Percentiles rank a stretch among this genome's conserved stretches.
phyloP scores from a whole-genome alignment of 1,140 invertebrate species.

The Halyomorpha halys region DNA sequence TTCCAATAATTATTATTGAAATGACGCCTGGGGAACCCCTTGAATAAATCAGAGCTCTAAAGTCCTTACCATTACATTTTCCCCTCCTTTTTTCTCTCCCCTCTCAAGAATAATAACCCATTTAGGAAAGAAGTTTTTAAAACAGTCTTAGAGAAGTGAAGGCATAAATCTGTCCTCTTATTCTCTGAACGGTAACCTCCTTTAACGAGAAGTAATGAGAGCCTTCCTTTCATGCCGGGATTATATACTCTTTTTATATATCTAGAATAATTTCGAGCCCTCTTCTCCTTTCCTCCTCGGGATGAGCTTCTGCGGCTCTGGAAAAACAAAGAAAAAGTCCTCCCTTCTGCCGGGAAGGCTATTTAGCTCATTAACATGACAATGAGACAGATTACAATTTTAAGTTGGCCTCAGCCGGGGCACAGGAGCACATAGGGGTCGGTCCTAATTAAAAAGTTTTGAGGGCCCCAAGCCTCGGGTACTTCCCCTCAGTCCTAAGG shows the following conservation, averaged over 20 bases:
- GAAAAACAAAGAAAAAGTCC: constrained; percentile 2
- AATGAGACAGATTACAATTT: constrained; percentile 7
- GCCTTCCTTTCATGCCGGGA: neutral
- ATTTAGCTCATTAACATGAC: constrained; percentile 8
- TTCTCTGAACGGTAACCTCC: neutral
- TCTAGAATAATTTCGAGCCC: too few relatives aligned
- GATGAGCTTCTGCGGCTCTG: too few relatives aligned
- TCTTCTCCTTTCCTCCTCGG: too few relatives aligned
- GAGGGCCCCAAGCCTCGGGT: neutral
- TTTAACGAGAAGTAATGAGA: constrained; percentile 8
- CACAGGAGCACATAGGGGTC: neutral
- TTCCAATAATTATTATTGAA: too few relatives aligned
- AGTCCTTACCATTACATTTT: too few relatives aligned
- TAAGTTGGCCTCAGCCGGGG: neutral
- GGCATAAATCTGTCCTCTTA: constrained; percentile 6
- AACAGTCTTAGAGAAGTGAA: neutral
- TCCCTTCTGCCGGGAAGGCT: neutral
- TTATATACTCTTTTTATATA: constrained; percentile 6
- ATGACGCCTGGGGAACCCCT: too few relatives aligned
- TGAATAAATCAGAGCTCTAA: too few relatives aligned
- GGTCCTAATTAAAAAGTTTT: constrained; percentile 9
- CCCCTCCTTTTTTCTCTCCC: neutral
- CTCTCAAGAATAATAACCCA: constrained; percentile 9
- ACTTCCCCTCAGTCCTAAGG: neutral
- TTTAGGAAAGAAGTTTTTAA: constrained; percentile 7